phyloP scores from a whole-genome alignment of 2,888 invertebrate genomes.

The Caenorhabditis japonica region DNA sequence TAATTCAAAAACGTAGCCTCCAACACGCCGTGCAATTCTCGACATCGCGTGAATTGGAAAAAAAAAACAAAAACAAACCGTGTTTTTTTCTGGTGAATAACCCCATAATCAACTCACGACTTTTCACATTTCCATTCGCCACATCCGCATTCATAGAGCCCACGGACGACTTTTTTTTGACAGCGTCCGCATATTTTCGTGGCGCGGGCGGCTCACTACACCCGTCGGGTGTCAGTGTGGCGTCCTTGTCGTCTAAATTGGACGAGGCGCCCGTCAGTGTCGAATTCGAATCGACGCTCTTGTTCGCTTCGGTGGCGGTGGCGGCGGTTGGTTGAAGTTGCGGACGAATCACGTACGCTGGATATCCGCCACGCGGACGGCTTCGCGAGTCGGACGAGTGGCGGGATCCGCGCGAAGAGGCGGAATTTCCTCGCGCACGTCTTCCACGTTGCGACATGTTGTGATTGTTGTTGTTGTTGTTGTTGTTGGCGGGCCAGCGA shows the following conservation, averaged over 20 bases:
- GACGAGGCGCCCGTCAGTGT: conserved; percentile 6
- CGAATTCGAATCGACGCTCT: not conserved
- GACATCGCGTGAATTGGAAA: no score
- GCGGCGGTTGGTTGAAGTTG: not conserved
- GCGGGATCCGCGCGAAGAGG: conserved; percentile 22
- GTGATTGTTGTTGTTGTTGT: conserved; percentile 3
- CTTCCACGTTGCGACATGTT: conserved; percentile 14
- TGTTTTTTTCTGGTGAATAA: not conserved
- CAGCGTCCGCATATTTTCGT: conserved; percentile 39
- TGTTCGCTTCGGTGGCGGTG: not conserved
- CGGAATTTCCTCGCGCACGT: conserved; percentile 24
- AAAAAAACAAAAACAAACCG: no score
- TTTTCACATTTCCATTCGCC: conserved; percentile 18
- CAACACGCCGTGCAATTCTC: no score
- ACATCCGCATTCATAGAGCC: not conserved
- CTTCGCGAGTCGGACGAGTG: conserved; percentile 22
- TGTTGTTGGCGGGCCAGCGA: not conserved
- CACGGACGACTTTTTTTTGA: conserved; percentile 36
- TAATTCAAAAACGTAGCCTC: no score
- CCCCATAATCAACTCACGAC: not conserved
- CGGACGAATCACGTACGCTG: not conserved
- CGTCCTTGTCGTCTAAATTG: not conserved
- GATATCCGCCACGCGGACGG: not conserved
- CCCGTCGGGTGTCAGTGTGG: conserved; percentile 1
- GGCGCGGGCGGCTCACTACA: conserved; percentile 3